Conservation (phyloP, 1,140 invertebrate species). For the Triops cancriformis region DNA sequence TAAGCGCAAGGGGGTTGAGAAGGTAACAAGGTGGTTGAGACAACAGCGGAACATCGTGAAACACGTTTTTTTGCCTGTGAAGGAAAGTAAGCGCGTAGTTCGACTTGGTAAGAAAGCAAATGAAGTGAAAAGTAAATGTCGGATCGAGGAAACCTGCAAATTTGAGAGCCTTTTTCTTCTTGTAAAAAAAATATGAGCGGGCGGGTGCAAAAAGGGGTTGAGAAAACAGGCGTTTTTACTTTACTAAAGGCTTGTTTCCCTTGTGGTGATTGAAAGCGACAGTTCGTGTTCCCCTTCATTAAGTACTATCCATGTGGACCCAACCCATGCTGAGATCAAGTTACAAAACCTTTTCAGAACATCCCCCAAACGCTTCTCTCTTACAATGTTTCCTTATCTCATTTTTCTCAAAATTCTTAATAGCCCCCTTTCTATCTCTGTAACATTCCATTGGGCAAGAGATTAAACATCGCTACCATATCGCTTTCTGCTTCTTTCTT, state of each 20-base stretch:
- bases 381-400: not conserved
- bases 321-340: not conserved
- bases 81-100: too few species aligned
- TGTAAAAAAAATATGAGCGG: not conserved
- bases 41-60: not conserved
- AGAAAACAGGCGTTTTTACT: conserved; percentile 1
- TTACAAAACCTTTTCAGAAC: not conserved
- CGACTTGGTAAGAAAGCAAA: too few species aligned
- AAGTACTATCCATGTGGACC: conserved; percentile 13
- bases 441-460: too few species aligned
- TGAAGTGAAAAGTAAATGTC: too few species aligned
- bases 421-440: too few species aligned
- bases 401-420: not conserved
- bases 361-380: not conserved
- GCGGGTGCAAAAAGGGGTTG: not conserved
- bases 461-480: too few species aligned
- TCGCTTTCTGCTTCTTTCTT: too few species aligned
- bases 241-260: conserved; percentile 5
- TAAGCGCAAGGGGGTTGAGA: not conserved
- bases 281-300: conserved; percentile 13
- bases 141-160: too few species aligned
- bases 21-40: not conserved
- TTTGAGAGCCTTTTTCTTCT: not conserved
- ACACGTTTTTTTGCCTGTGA: not conserved
- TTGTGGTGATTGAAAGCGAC: conserved; percentile 5